phyloP scores from a whole-genome alignment of 2,113 vertebrate genomes.

The Eubucco bourcierii region DNA sequence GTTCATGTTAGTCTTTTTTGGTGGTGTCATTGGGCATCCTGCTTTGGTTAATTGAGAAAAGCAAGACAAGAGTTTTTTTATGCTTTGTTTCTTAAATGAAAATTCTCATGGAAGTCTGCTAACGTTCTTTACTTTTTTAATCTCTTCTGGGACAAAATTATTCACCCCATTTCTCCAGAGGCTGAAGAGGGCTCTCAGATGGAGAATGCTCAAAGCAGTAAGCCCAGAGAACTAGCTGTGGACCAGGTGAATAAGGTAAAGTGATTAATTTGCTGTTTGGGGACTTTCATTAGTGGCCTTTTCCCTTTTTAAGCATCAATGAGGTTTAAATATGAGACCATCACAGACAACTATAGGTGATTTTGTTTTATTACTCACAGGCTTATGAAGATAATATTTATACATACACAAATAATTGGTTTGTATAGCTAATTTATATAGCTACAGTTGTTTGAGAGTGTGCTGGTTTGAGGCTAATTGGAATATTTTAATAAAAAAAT shows the following conservation, averaged over 20 bases:
- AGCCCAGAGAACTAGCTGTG: not conserved
- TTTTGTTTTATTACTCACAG: not conserved
- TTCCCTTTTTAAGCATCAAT: not conserved
- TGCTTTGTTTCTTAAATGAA: not conserved
- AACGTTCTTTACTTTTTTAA: not conserved
- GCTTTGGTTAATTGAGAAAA: not conserved
- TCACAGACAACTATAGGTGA: not conserved
- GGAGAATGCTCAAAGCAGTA: not conserved
- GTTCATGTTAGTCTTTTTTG: not conserved
- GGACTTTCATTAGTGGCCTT: not conserved
- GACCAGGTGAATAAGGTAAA: slow-evolving; percentile 2
- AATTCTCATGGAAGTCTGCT: not conserved
- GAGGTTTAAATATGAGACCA: not conserved
- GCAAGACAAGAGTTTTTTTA: not conserved
- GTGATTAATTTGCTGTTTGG: not conserved
- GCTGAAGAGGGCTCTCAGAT: not conserved
- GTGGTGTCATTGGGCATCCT: not conserved
- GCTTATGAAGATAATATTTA: not conserved
- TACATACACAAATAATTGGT: not conserved
- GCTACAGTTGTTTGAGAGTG: not conserved
- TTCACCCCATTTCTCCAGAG: not conserved
- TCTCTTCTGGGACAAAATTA: not conserved
- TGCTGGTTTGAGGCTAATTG: too few species aligned
- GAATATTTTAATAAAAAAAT: too few species aligned
- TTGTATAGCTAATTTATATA: not conserved